Evolutionary conservation across 2,888 invertebrate species (phyloP), one percentile per base, ranked within the genome.

Genomic region (Ophonus ardosiacus): DNA sequence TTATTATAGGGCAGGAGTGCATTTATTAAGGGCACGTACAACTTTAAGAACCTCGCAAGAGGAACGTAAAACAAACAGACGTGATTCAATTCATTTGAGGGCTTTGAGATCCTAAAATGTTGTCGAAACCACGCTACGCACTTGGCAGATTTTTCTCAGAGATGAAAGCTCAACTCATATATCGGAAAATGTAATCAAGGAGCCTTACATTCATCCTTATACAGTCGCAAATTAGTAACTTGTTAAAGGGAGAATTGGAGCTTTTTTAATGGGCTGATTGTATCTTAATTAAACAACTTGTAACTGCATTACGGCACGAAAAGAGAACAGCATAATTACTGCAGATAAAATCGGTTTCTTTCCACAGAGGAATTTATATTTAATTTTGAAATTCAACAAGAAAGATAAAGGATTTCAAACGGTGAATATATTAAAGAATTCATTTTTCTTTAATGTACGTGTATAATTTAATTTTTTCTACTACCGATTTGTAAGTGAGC

Each of bases 51-150:
- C 43, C 43, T 18, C 18, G 40, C 18, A 21, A 18, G 71, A 74
- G 71, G 40, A 74, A 74, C 43, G 71, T 74, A 74, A 74, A 74
- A 74, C 71, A 74, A 74, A 74, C 71, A 74, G 43, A 74, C 71
- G 71, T 74, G 71, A 74, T 74, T 74, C 71, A 74, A 74, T 74
- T 74, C 71, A 74, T 74, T 51, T 74, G 71, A 74, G 71, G 68
- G 71, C 71, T 74, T 74, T 74, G 43, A 74, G 43, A 43, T 74
- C 43, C 7, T 74, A 21, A 74, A 40, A 74, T 74, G 71, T 18
- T 18, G 51, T 6, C 31, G 31, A 31, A 31, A 74, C 51, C 40
- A 74, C 40, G 43, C 71, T 8, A 40, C 10, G 43, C 43, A 51
- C 43, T 10, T 68, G 6, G 65, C 13, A 71, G 71, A 74, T 74